A percentile compares a stretch with the other conserved stretches of the same genome.
These are phyloP conservation scores for Acanthococcus lagerstroemiae DNA, from an alignment of 2,888 invertebrate species.

Conservation along the genomic window DNA sequence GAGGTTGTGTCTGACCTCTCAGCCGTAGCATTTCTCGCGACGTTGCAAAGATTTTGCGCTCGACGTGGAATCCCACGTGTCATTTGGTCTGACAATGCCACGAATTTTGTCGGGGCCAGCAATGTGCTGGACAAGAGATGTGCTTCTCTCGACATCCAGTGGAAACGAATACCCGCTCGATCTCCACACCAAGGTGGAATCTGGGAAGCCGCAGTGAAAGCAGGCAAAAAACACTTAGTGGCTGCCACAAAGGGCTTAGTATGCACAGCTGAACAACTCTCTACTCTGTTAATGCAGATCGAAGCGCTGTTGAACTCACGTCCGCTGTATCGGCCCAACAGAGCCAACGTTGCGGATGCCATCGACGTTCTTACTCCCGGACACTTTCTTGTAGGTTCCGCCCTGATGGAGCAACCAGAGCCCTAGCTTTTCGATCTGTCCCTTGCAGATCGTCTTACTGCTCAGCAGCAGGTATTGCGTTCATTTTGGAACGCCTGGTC, in stretches of 20 bases:
- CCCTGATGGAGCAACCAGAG: background rate
- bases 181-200: conserved; percentile 36
- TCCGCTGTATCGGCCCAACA: conserved; percentile 2
- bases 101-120: conserved; percentile 35
- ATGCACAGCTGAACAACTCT: conserved; percentile 12
- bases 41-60: conserved; percentile 36
- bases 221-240: conserved; percentile 37
- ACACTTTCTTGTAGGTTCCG: conserved; percentile 22
- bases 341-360: background rate
- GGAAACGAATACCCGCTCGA: conserved; percentile 33
- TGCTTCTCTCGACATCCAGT: no score
- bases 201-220: conserved; percentile 36
- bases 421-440: background rate
- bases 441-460: background rate
- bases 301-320: conserved; percentile 31
- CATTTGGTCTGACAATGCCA: conserved; percentile 37
- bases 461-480: background rate
- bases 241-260: no score
- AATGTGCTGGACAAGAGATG: no score
- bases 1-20: conserved; percentile 37
- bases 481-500: conserved; percentile 23
- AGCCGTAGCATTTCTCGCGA: no score
- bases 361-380: conserved; percentile 32
- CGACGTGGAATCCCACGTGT: conserved; percentile 35
- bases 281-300: conserved; percentile 9